Evolutionary conservation across 1,140 invertebrate genomes (phyloP).

Genomic region (Parasteatoda tepidariorum): DNA sequence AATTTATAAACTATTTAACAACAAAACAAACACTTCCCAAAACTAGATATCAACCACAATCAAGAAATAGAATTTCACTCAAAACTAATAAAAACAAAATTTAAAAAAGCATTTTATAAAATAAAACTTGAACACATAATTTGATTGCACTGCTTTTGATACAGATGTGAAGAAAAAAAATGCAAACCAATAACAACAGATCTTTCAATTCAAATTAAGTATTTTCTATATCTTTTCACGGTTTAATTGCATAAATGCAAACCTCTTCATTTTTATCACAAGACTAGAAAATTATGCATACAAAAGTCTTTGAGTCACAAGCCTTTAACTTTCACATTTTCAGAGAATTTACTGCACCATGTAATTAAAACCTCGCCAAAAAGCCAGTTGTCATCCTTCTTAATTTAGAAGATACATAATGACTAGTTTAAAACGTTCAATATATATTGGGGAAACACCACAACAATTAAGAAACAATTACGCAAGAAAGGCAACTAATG

Average conservation of each 20-base stretch:
- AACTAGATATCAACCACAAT: no score
- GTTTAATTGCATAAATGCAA: not conserved
- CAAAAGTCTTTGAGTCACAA: not conserved
- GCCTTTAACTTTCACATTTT: not conserved
- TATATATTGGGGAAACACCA: constrained; percentile 1
- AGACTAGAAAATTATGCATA: not conserved
- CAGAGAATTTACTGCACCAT: not conserved
- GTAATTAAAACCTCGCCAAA: no score
- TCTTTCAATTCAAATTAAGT: no score
- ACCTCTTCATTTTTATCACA: not conserved
- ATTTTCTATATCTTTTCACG: not conserved
- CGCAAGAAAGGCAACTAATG: constrained; percentile 41
- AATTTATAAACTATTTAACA: no score
- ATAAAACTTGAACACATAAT: no score
- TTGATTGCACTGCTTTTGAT: no score
- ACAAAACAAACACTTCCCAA: no score
- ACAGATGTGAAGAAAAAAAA: no score
- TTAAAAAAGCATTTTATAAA: no score
- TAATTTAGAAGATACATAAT: not conserved
- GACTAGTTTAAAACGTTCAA: constrained; percentile 26
- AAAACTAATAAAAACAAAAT: no score
- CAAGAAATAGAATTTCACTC: no score
- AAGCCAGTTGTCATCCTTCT: not conserved
- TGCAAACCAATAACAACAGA: no score
- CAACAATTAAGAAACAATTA: constrained; percentile 25